Evolutionary conservation across 2,113 vertebrate genomes (phyloP).

Genomic region (Neofelis nebulosa): DNA sequence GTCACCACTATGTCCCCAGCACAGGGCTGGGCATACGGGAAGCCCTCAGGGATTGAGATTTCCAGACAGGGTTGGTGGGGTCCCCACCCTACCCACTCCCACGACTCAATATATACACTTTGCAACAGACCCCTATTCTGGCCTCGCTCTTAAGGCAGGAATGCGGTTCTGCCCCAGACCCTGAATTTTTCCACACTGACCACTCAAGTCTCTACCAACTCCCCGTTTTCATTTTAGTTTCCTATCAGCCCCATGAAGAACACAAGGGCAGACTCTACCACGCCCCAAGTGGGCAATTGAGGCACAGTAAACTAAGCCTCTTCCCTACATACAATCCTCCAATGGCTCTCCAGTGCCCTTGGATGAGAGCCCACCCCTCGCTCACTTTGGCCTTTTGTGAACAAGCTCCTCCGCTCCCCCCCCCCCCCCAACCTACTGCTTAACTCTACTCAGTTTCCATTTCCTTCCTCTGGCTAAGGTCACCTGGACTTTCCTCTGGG

Average conservation of each 20-base stretch:
- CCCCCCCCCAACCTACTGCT: no score
- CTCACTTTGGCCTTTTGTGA: background rate
- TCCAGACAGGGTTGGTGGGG: background rate
- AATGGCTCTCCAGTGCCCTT: background rate
- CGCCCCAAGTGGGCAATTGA: background rate
- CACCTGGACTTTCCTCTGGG: background rate
- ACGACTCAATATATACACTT: background rate
- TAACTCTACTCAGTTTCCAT: background rate
- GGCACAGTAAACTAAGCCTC: background rate
- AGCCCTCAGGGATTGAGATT: background rate
- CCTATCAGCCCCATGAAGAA: background rate
- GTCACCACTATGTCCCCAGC: background rate
- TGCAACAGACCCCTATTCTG: background rate
- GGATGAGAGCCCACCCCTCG: background rate
- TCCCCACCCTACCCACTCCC: background rate
- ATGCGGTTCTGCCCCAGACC: accelerated
- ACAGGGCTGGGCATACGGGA: background rate
- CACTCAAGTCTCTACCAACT: background rate
- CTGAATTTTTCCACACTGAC: background rate
- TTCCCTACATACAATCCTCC: background rate
- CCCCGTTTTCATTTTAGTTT: background rate
- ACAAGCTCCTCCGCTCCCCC: background rate
- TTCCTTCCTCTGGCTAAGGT: background rate
- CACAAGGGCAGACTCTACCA: background rate
- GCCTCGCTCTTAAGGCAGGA: background rate